Evolutionary conservation across 2,888 invertebrate genomes (phyloP), one percentile per base, ranked within the genome.

Genomic region (Caprella mutica): DNA sequence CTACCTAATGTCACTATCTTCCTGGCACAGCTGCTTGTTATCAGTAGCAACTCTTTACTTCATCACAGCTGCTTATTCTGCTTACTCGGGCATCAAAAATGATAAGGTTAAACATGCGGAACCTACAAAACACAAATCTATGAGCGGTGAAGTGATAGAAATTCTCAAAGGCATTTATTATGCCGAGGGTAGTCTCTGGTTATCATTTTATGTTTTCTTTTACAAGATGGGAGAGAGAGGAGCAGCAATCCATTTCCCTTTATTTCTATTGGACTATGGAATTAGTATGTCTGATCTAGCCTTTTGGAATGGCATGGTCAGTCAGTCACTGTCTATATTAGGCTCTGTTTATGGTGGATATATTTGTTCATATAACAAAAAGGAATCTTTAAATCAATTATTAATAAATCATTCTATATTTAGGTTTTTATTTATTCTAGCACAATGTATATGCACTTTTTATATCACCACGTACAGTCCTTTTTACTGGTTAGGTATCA

Each of bases 141-240:
- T n/a, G n/a, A n/a, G n/a, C n/a, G n/a, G n/a, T n/a, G n/a, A n/a
- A n/a, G n/a, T n/a, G n/a, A n/a, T n/a, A n/a, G n/a, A n/a, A n/a
- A n/a, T n/a, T n/a, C 23, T 62, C 6, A 43, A 52, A n/a, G 59
- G 50, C 26, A 51, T 62, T 26, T 26, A 59, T 14, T 8, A 33
- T 21, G 44, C 62, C 5, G 43, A 55, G 23, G 58, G 58, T n/a
- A 42, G 52, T 6, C n/a, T 40, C 2, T 58, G 62, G 58, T 27
- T 62, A 24, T 53, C 58, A 14, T 14, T 48, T 3, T 62, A 62
- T 50, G 58, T 62, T 4, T 17, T 54, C 21, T 17, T 62, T n/a
- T 62, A 62, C 40, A 62, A 62, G 26, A 62, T 62, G 62, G 62
- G 58, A 23, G 62, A 62, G 53, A 58, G 62, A 42, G 62, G 62